Conservation (phyloP, 1,140 invertebrate species). For the Pogonomyrmex barbatus region DNA sequence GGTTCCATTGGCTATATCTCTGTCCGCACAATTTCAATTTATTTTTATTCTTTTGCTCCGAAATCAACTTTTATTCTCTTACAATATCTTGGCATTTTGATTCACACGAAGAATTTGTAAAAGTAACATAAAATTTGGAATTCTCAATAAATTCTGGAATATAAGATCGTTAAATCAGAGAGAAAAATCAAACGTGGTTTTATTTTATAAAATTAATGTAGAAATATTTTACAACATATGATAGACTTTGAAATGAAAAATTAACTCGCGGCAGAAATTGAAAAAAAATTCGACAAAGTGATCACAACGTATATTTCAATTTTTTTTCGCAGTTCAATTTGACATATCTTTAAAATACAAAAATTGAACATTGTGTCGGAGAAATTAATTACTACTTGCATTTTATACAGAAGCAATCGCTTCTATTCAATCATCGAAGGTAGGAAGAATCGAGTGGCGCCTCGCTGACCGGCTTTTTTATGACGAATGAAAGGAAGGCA, state of each 20-base stretch:
- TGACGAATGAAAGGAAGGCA: conserved; percentile 14
- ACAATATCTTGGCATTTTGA: background rate
- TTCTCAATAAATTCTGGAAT: background rate
- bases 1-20: background rate
- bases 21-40: conserved; percentile 3
- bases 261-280: background rate
- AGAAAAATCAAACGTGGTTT: background rate
- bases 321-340: background rate
- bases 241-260: background rate
- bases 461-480: background rate
- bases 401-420: conserved; percentile 4
- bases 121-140: background rate
- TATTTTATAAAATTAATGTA: background rate
- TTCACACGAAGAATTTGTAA: background rate
- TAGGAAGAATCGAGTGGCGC: background rate
- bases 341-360: background rate
- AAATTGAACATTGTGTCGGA: background rate
- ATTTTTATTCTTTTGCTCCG: background rate
- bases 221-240: no score
- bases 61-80: background rate
- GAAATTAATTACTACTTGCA: conserved; percentile 11
- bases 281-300: background rate
- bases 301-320: background rate
- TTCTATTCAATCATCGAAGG: conserved; percentile 3
- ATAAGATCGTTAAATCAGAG: background rate